phyloP scores from a whole-genome alignment of 2,797 vertebrate species.

The Syngnathus rostellatus region DNA sequence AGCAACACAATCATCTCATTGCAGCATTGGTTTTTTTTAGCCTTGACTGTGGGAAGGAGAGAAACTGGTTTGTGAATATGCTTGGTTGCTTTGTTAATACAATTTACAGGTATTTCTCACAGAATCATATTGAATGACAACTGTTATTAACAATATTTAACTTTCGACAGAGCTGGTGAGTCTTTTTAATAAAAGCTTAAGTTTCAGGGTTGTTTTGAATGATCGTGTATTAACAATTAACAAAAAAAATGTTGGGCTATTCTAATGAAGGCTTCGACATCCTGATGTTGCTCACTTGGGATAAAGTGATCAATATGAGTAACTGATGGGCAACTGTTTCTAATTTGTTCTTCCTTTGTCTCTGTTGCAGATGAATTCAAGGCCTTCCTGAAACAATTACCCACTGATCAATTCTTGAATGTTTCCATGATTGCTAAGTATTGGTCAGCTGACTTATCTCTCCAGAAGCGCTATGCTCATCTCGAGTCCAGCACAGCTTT shows the following conservation, averaged over 20 bases:
- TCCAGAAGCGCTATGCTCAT: constrained; percentile 87
- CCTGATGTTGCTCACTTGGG: neutral
- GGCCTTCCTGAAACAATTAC: constrained; percentile 81
- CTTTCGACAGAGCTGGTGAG: neutral
- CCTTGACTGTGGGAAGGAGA: neutral
- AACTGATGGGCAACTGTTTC: neutral
- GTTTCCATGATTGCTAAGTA: constrained; percentile 81
- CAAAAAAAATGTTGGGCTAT: no score
- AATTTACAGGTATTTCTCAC: neutral
- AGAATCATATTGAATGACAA: neutral
- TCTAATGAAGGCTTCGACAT: no score
- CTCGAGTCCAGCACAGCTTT: constrained; percentile 77
- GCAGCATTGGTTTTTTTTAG: neutral
- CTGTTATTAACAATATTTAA: no score
- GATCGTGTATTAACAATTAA: no score
- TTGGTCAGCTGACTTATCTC: constrained; percentile 77
- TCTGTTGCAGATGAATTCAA: constrained; percentile 83
- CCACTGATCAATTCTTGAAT: constrained; percentile 84
- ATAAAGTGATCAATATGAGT: neutral
- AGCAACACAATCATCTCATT: neutral
- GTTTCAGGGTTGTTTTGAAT: no score
- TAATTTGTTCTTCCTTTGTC: neutral
- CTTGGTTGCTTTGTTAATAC: neutral
- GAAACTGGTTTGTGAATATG: neutral
- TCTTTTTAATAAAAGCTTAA: no score